A percentile compares a stretch with the other conserved stretches of the same genome.
phyloP scores from a whole-genome alignment of 2,113 vertebrate species.

The Carassius carassius region DNA sequence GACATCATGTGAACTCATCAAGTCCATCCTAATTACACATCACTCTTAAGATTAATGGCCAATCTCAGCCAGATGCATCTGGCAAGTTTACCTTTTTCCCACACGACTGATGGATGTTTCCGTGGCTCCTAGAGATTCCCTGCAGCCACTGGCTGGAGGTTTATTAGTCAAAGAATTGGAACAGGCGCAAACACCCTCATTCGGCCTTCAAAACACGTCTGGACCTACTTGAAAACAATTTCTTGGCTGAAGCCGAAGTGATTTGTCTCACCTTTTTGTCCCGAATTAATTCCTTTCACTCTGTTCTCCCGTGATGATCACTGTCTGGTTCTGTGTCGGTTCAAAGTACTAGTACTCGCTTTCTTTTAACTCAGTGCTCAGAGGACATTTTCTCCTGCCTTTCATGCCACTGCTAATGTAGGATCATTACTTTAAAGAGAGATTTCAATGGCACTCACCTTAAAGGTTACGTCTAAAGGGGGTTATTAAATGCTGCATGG shows the following conservation, averaged over 20 bases:
- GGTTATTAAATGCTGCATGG: conserved; percentile 25
- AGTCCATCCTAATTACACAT: conserved; percentile 67
- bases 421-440: conserved; percentile 30
- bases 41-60: conserved; percentile 69
- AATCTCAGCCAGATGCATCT: conserved; percentile 55
- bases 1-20: conserved; percentile 56
- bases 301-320: background rate
- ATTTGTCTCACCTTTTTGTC: conserved; percentile 1
- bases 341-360: conserved; percentile 5
- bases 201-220: background rate
- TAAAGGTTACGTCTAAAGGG: conserved; percentile 40
- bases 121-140: conserved; percentile 48
- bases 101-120: conserved; percentile 60
- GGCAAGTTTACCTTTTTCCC: conserved; percentile 64
- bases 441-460: conserved; percentile 38
- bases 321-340: background rate
- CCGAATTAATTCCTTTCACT: background rate
- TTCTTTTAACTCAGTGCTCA: background rate
- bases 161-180: conserved; percentile 29
- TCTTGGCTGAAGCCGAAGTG: background rate
- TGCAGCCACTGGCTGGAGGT: conserved; percentile 30
- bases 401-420: conserved; percentile 31
- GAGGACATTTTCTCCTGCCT: conserved; percentile 11
- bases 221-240: conserved; percentile 11
- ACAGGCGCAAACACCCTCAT: background rate